Evolutionary conservation across 2,113 vertebrate species (phyloP).

Genomic region (Psophia crepitans): DNA sequence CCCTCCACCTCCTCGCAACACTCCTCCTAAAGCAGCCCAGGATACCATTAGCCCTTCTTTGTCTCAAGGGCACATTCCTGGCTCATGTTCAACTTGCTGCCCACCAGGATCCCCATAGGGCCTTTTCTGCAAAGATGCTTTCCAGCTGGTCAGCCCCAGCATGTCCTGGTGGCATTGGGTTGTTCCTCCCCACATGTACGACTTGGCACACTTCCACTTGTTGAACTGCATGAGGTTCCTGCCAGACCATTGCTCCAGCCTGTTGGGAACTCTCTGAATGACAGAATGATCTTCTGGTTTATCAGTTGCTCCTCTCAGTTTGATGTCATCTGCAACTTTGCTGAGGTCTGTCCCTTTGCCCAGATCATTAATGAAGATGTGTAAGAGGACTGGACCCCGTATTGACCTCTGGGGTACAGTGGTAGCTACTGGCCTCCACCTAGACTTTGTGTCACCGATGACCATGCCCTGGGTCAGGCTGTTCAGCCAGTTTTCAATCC

Average conservation of each 20-base stretch:
- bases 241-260: neutral
- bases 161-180: fast-evolving
- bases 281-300: fast-evolving
- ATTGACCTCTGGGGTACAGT: neutral
- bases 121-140: neutral
- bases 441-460: too few relatives aligned
- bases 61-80: fast-evolving
- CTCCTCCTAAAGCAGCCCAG: neutral
- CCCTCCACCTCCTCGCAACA: neutral
- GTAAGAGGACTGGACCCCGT: neutral
- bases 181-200: neutral
- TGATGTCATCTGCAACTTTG: neutral
- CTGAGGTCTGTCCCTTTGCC: neutral
- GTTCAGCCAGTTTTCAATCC: neutral
- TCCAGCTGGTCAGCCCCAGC: neutral
- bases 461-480: neutral
- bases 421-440: neutral
- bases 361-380: neutral
- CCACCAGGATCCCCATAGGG: neutral
- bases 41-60: neutral
- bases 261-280: neutral
- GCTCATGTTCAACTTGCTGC: neutral
- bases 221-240: neutral
- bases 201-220: neutral
- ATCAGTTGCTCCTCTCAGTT: neutral